Conservation (phyloP, 2,113 vertebrate species). For the Prinia subflava region DNA sequence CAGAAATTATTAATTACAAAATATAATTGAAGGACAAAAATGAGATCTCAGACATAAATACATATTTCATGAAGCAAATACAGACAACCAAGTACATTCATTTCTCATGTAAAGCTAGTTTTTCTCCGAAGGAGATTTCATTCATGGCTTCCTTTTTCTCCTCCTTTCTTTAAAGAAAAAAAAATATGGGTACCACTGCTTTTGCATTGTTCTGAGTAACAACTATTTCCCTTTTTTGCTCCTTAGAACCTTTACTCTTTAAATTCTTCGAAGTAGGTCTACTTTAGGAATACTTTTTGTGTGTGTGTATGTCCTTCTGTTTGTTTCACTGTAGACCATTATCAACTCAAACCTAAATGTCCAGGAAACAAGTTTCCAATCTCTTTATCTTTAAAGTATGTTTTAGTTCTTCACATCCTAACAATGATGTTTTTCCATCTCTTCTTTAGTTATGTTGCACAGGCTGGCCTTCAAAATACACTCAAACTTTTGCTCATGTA, state of each 20-base stretch:
- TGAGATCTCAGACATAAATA: not conserved
- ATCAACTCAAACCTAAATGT: not conserved
- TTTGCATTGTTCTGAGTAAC: not conserved
- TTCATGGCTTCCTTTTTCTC: not conserved
- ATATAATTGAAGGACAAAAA: conserved; percentile 8
- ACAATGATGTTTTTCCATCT: not conserved
- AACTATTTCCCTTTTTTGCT: not conserved
- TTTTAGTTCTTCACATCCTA: not conserved
- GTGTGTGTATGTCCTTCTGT: not conserved
- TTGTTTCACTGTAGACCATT: not conserved
- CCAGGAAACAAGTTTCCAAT: not conserved
- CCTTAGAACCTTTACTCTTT: no score
- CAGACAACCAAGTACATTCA: not conserved
- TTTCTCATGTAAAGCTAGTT: not conserved
- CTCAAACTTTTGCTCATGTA: not conserved
- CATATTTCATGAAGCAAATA: not conserved
- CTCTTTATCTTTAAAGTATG: not conserved
- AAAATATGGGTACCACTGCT: not conserved
- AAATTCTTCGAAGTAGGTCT: no score
- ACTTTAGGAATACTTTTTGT: not conserved
- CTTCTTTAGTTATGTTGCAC: not conserved
- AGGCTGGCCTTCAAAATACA: not conserved
- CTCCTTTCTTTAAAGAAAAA: not conserved
- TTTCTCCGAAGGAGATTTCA: not conserved
- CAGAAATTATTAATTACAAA: conserved; percentile 40